Base-by-base conservation (phyloP, 2,113 vertebrate genomes). In the Brevimyrus niger region DNA sequence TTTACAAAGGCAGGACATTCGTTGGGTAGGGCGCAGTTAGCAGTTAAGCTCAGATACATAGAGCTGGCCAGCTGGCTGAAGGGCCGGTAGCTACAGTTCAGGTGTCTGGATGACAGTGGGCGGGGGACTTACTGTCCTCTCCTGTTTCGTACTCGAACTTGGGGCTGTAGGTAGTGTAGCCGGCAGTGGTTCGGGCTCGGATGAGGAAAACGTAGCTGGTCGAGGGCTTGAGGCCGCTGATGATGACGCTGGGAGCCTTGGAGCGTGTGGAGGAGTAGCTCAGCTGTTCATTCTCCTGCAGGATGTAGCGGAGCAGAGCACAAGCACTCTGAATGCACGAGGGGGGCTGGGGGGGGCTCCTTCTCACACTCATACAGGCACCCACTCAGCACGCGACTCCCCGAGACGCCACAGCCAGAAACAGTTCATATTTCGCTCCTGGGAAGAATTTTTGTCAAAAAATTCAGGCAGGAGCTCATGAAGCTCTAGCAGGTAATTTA, bases 251-350 rank as follows among this genome's bases (percentile, higher is more conserved):
- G 92, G 97, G 96, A 92, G 94, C 94, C 93, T 97, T 98, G 93
- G 98, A 98, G 88, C 98, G 96, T 53, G 97, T 98, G 88, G 98
- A 99, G 84, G 98, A 99, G 94, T 99, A 99, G 93, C 98, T 99
- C 94, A 98, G 95, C 94, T 99, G 98, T 91, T 99, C 98, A 91
- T 98, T 96, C 90, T 98, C 98, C 98, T 99, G 91, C 31, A 91
- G 90, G 93, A 95, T 85, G 96, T 19, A 17, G 15, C 55, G 21
- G 31, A 55, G 35, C 31, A 46, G 10, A 55, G 10, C 73, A 83
- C 46, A 19, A 35, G 46, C 31, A 19, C 51, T 53, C 17, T 42
- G 9, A 35, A 23, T 38, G 48, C 44, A 44, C 42, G 7, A 4
- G 80, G 35, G 61, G 61, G 61, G 61, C 1, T n/a, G 42, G 3